Evolutionary conservation across 2,113 vertebrate genomes (phyloP).

Genomic region (Tragulus kanchil): DNA sequence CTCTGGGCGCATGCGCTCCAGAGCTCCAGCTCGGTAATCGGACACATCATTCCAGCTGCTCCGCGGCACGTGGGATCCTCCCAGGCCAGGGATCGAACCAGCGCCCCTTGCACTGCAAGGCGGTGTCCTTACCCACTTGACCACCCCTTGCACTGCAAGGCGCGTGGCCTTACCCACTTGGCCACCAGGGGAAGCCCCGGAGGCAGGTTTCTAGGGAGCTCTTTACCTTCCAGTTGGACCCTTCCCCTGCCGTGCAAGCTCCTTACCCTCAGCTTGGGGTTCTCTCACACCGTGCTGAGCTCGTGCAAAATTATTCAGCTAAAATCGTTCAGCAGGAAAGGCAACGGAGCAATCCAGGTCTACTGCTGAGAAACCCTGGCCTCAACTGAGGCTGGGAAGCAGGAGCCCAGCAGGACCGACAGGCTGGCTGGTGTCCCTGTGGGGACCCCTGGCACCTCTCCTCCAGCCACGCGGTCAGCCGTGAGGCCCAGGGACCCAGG

Average conservation of each 20-base stretch:
- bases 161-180: no score
- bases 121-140: no score
- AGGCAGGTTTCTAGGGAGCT: background rate
- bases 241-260: background rate
- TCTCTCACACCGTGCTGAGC: slow-evolving; percentile 71
- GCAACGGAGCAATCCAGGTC: background rate
- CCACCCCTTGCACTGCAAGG: no score
- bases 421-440: background rate
- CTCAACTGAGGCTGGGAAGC: slow-evolving; percentile 50
- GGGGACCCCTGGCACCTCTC: background rate
- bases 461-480: background rate
- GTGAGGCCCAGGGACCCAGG: background rate
- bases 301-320: slow-evolving; percentile 79
- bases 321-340: slow-evolving; percentile 69
- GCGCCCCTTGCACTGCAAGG: no score
- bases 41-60: no score
- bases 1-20: no score
- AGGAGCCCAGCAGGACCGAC: background rate
- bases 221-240: background rate
- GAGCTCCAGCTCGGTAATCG: no score
- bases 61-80: no score
- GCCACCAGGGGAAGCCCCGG: no score
- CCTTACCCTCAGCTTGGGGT: background rate
- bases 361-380: slow-evolving; percentile 69
- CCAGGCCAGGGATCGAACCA: no score